These are phyloP conservation scores for Ceyx melanurus DNA, from an alignment of 2,113 vertebrate species.

Conservation along the genomic window DNA sequence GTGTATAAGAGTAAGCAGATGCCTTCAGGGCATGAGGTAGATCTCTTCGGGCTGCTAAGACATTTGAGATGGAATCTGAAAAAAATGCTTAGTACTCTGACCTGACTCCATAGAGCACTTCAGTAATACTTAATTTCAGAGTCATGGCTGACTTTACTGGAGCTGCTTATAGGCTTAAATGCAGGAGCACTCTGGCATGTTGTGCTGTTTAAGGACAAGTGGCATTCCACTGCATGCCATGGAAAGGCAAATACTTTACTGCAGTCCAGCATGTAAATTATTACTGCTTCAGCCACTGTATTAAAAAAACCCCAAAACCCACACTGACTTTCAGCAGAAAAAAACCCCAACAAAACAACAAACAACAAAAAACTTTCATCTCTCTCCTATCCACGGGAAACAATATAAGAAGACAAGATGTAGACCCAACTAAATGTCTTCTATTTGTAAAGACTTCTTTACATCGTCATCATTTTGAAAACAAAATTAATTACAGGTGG, in stretches of 20 bases:
- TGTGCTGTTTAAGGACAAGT: neutral
- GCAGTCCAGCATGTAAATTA: neutral
- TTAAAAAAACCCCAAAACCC: neutral
- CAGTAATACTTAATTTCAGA: neutral
- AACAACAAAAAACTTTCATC: too few species aligned
- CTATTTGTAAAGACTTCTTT: neutral
- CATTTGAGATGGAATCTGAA: neutral
- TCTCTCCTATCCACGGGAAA: neutral
- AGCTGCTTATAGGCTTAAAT: neutral
- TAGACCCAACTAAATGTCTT: neutral
- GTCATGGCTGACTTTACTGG: neutral
- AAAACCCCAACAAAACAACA: too few species aligned
- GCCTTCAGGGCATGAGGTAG: neutral
- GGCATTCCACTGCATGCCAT: neutral
- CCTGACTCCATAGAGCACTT: neutral
- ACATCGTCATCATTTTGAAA: neutral
- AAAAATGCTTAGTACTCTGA: neutral
- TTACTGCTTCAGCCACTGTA: neutral
- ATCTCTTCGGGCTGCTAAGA: neutral
- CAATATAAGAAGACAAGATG: neutral
- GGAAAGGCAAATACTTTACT: neutral
- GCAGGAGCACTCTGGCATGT: accelerated
- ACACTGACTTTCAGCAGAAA: neutral
- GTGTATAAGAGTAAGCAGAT: neutral
- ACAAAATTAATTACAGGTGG: neutral